Evolutionary conservation across 2,888 invertebrate genomes (phyloP), one percentile per base, ranked within the genome.

Genomic region (Dryomyza anilis): DNA sequence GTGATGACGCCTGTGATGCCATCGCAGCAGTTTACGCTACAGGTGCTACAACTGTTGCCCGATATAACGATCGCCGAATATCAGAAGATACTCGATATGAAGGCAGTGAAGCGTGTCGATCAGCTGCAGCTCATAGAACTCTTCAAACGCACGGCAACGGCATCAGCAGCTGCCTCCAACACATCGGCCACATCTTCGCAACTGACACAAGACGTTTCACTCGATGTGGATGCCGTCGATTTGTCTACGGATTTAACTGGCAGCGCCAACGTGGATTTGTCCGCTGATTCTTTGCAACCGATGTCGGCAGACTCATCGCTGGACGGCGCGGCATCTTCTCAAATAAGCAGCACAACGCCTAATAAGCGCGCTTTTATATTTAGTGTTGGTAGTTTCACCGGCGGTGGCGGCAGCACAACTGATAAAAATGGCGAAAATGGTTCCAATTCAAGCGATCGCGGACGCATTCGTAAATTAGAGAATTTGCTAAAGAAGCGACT

Each of bases 1-100:
- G 96, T 98, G 0, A 98, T 98, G 98, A 93, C 96, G 1, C 95
- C 96, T 0, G 81, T 81, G 3, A 94, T 95, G 71, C 89, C 91
- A 21, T 84, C 90, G 0, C 90, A 91, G 50, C 89, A 90, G 0
- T 93, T 98, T 77, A 92, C 95, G 0, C 91, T 92, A 52, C 97
- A 97, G 79, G 96, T 94, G 76, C 87, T 92, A 56, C 94, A 95
- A 78, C 83, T 99, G 12, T 82, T 99, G 64, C 96, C 97, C 0
- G 96, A 97, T 71, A 90, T 93, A 19, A 94, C 96, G 61, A 83
- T 91, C 23, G 87, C 89, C 0, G 99, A 99, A 82, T 95, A 98
- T 79, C 95, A 96, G 76, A 96, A 94, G 78, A 93, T 98, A 33
- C 81, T 97, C 16, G 97, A 98, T 70, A 97, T 98, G 96, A 98